Evolutionary conservation across 2,113 vertebrate species (phyloP).

Genomic region (Turnix velox): DNA sequence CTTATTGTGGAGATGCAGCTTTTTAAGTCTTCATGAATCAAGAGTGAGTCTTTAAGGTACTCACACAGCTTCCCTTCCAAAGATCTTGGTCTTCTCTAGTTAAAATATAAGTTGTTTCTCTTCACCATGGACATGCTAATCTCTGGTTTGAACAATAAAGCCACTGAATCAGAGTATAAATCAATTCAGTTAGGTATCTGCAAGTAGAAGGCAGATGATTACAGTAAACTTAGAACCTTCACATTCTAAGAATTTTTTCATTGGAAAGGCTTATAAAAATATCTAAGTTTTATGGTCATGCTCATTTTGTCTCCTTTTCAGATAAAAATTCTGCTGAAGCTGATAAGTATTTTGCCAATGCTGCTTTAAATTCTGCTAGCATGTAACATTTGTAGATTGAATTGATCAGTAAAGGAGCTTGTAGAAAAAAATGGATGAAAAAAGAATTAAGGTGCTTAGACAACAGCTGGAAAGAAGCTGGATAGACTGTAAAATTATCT

Average conservation of each 20-base stretch:
- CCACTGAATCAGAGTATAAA: background rate
- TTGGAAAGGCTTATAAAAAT: background rate
- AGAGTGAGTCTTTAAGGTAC: background rate
- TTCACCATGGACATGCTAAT: background rate
- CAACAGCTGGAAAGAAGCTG: background rate
- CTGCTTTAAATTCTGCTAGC: background rate
- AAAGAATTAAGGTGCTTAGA: background rate
- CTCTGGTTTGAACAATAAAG: background rate
- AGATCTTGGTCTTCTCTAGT: background rate
- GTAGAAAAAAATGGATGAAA: fast-evolving
- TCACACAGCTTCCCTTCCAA: background rate
- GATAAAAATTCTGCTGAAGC: background rate
- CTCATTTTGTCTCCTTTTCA: background rate
- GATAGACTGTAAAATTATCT: background rate
- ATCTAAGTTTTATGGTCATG: background rate
- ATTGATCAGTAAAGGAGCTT: background rate
- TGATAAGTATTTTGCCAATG: background rate
- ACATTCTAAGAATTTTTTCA: background rate
- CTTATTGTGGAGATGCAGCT: background rate
- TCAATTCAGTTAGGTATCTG: background rate
- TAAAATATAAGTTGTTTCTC: background rate
- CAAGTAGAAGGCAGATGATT: background rate
- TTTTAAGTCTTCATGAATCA: background rate
- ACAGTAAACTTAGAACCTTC: background rate
- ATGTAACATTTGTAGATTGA: background rate